Conservation (phyloP, 2,888 invertebrate genomes). For the Exocentrus adspersus region DNA sequence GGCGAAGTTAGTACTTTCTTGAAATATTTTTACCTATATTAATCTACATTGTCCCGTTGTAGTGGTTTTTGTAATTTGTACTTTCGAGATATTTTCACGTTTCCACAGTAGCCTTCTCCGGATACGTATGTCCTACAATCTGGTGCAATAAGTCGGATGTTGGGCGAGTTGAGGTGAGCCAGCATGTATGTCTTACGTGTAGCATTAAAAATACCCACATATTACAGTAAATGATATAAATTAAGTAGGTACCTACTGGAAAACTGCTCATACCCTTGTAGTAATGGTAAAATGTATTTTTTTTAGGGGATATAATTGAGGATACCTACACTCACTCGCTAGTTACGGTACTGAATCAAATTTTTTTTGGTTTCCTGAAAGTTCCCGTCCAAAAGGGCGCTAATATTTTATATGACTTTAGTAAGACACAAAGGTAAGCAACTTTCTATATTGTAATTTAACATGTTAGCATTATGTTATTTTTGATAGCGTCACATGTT, state of each 20-base stretch:
- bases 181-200: slow-evolving; percentile 9
- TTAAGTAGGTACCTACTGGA: background rate
- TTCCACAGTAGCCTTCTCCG: too few species aligned
- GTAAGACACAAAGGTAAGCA: slow-evolving; percentile 89
- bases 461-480: too few species aligned
- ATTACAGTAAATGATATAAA: background rate
- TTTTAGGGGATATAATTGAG: slow-evolving; percentile 7
- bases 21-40: too few species aligned
- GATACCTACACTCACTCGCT: too few species aligned
- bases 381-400: slow-evolving; percentile 86
- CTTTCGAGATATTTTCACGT: too few species aligned
- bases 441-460: slow-evolving; percentile 7
- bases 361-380: slow-evolving; percentile 52
- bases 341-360: slow-evolving; percentile 9
- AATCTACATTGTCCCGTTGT: too few species aligned
- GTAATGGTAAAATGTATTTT: background rate
- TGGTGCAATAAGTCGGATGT: slow-evolving; percentile 12
- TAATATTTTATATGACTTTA: slow-evolving; percentile 97
- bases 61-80: too few species aligned
- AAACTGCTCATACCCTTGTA: background rate
- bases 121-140: background rate
- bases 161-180: slow-evolving; percentile 15
- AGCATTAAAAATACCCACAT: background rate
- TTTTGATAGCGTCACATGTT: too few species aligned
- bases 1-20: slow-evolving; percentile 17